Evolutionary conservation across 2,113 vertebrate species (phyloP).

Genomic region (Recurvirostra avosetta): DNA sequence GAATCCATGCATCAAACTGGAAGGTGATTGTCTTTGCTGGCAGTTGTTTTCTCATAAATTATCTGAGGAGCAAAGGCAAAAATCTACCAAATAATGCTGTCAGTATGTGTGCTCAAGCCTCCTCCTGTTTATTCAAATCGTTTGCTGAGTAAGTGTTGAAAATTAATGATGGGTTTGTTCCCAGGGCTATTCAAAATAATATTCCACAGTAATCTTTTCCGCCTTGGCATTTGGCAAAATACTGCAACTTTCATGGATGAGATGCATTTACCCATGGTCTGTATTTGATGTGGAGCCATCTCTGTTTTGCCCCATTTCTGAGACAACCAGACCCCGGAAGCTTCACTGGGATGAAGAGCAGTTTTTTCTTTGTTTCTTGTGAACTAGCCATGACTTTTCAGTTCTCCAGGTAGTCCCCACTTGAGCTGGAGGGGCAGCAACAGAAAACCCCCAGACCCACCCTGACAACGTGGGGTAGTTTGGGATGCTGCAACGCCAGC

Average conservation of each 20-base stretch:
- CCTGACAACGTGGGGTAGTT: accelerated
- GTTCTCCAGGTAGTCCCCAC: background rate
- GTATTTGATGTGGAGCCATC: background rate
- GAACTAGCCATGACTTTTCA: background rate
- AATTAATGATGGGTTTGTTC: constrained; percentile 36
- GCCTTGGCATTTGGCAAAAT: background rate
- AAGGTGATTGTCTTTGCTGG: background rate
- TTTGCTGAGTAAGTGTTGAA: constrained; percentile 25
- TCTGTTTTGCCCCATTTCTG: background rate
- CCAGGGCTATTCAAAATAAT: constrained; percentile 12
- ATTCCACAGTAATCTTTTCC: background rate
- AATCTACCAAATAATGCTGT: background rate
- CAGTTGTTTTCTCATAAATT: background rate
- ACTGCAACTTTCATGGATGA: background rate
- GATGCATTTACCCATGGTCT: background rate
- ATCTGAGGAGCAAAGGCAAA: background rate
- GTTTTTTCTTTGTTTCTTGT: background rate
- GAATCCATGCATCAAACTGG: background rate
- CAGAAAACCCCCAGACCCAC: background rate
- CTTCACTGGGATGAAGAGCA: background rate
- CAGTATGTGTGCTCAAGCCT: background rate
- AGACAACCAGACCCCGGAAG: background rate
- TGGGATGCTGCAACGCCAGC: background rate
- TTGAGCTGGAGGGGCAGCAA: background rate
- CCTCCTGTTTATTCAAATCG: background rate